Evolutionary conservation across 2,797 vertebrate genomes (phyloP).

Genomic region (Pipistrellus nathusii): DNA sequence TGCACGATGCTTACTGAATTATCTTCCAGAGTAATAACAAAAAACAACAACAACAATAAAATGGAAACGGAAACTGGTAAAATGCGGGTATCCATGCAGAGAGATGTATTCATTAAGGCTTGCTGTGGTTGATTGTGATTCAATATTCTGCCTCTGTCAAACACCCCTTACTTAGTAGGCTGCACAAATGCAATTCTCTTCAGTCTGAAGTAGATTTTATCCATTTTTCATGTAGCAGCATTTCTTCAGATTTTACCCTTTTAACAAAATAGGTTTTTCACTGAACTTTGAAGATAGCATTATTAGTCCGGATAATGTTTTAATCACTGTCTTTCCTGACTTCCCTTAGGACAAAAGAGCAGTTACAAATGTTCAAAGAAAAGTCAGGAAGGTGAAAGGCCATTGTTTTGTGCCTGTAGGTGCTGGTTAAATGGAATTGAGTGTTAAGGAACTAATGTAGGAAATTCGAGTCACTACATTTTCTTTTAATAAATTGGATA

Average conservation of each 20-base stretch:
- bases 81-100: slow-evolving; percentile 48
- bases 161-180: background rate
- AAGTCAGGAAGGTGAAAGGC: background rate
- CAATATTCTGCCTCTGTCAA: background rate
- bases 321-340: slow-evolving; percentile 39
- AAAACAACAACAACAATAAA: background rate
- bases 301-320: slow-evolving; percentile 16
- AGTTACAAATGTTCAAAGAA: slow-evolving; percentile 49
- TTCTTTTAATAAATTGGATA: slow-evolving; percentile 2
- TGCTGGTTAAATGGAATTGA: background rate
- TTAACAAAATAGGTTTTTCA: slow-evolving; percentile 18
- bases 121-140: background rate
- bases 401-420: background rate
- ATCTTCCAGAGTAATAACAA: slow-evolving; percentile 55
- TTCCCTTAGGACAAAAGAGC: slow-evolving; percentile 23
- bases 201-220: background rate
- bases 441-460: slow-evolving; percentile 6
- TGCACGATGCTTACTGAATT: slow-evolving; percentile 61
- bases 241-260: slow-evolving; percentile 52
- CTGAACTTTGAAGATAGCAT: slow-evolving; percentile 27
- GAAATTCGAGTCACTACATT: slow-evolving; percentile 24
- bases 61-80: slow-evolving; percentile 22
- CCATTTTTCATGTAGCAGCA: background rate
- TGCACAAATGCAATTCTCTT: slow-evolving; percentile 15
- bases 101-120: slow-evolving; percentile 30